Percentiles rank a stretch among this genome's conserved stretches.
These are phyloP conservation scores for Polypedilum pembai DNA, from an alignment of 1,140 invertebrate genomes.

Conservation along the genomic window DNA sequence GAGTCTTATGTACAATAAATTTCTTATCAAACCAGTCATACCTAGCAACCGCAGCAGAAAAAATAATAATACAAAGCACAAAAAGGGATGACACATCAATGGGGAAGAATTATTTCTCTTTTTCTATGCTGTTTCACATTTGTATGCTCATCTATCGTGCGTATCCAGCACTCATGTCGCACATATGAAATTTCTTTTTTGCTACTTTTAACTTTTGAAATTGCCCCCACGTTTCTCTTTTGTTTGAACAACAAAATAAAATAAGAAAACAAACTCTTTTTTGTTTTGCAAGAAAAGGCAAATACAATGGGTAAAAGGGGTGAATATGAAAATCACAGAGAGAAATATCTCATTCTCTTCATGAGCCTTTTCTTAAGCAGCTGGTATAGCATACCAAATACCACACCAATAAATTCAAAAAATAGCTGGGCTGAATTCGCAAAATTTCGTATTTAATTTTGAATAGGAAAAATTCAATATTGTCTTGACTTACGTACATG, in stretches of 20 bases:
- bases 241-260: no score
- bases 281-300: neutral
- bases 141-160: neutral
- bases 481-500: no score
- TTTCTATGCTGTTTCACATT: neutral
- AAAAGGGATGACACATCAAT: slow-evolving; percentile 16
- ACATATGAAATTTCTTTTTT: neutral
- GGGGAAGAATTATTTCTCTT: neutral
- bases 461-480: neutral
- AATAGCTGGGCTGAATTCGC: slow-evolving; percentile 15
- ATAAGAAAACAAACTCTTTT: neutral
- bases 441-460: neutral
- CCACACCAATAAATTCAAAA: neutral
- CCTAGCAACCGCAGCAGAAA: neutral
- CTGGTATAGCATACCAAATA: no score
- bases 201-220: neutral
- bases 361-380: neutral
- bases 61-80: neutral
- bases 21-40: slow-evolving; percentile 23
- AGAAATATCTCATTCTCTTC: neutral
- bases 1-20: slow-evolving; percentile 22
- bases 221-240: neutral
- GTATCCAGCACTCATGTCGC: neutral
- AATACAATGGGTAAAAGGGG: neutral
- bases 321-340: neutral